Base-by-base conservation (phyloP, 2,113 vertebrate species). In the Cephalopterus ornatus region DNA sequence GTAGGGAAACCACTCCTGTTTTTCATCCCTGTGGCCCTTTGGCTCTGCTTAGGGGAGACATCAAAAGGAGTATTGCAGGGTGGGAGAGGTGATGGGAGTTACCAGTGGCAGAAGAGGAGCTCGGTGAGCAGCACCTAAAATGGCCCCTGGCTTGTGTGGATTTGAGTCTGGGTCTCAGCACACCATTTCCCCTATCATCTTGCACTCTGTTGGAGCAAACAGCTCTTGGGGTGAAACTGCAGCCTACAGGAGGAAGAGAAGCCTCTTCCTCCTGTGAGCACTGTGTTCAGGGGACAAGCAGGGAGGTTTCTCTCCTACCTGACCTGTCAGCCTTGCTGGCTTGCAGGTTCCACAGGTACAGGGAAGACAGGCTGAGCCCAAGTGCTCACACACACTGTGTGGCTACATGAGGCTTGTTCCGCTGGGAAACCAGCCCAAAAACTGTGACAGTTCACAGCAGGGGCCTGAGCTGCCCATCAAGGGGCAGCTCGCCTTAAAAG, bases 261-360 rank as follows among this genome's bases (percentile, higher is more conserved):
- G 28, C 66, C 15, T 1, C 0, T 32, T 62, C 26, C 61, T 90
- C 49, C 52, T 37, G 52, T 37, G n/a, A 81, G 63, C 88, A 62
- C 72, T 56, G 32, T 26, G 44, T 59, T 50, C 37, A 18, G 27
- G 39, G 22, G 9, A 53, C 26, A 18, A 7, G 21, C 44, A 63
- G 62, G 39, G 44, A 14, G 1, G 4, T 73, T 76, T 27, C 4
- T 28, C 53, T 72, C 52, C 0, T 0, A 3, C 28, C 26, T 1
- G 0, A 3, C 26, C 26, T 1, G 0, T 22, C 35, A 0, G 0
- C 23, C 3, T 18, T 44, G 39, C 39, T 75, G 7, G 1, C 53
- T 70, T 72, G 50, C 80, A 65, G 58, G 73, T 58, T 37, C 66
- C 73, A 39, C 49, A 77, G 77, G 39, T 44, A 3, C 35, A 30